Evolutionary conservation across 1,140 invertebrate species (phyloP), one percentile per base, ranked within the genome.

Genomic region (Trichoplusia ni): DNA sequence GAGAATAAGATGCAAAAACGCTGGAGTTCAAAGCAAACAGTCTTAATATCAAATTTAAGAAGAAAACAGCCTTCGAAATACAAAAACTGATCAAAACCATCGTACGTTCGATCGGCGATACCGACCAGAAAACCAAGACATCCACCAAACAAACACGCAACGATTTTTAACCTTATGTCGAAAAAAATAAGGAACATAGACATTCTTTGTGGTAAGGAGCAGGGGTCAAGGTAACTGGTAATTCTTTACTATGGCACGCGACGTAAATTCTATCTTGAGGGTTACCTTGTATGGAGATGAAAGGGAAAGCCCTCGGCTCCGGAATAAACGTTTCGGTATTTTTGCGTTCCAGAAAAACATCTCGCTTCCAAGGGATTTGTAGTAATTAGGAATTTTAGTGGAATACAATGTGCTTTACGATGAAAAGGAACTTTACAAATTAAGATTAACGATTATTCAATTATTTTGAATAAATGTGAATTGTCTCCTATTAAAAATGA

Each of bases 261-360:
- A 75, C 76, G 80, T 82, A 82, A 81, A 82, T 80, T 78, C 75
- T 78, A 75, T 77, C 64, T 72, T 71, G 47, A 61, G 60, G 40
- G 18, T 54, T 53, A 35, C 77, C 77, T 58, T 82, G 56, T 77
- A 74, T 1, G 74, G 73, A 75, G 69, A 79, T 77, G 69, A 79
- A 82, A 82, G 78, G 76, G 77, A 75, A 79, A 80, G 51, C 76
- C 71, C 65, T 66, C 40, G 42, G 47, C 49, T 16, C 31, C 35
- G 23, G 53, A 51, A 51, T 53, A 42, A 31, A 49, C 14, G 38
- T 44, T 44, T 59, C 18, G 56, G 40, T 59, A 40, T 62, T 53
- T 53, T 25, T 44, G 35, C 18, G 2, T 33, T n/a, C 14, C 33
- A 13, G 13, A 54, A 38, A 25, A 54, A 38, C 25, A 54, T 4